Evolutionary conservation across 2,113 vertebrate species (phyloP), one percentile per base, ranked within the genome.

Genomic region (Phainopepla nitens): DNA sequence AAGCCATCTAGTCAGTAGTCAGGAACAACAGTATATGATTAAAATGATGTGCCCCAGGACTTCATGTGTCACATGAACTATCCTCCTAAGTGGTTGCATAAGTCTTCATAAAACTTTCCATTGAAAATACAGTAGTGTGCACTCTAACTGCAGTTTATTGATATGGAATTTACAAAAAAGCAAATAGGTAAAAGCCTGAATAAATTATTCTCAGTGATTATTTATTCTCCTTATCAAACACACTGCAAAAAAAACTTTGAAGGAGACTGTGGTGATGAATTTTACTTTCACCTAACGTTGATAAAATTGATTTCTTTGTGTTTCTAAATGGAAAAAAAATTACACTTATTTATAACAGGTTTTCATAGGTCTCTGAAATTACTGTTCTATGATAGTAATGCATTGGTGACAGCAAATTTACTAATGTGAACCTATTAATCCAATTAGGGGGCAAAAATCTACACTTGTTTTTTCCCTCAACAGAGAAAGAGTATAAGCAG

Each of bases 281-380:
- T 94, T 83, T 66, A 19, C 39, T 84, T 89, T 91, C 3, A 60
- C 64, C 33, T 81, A 73, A 39, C 17, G 49, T 29, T 61, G 45
- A 27, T 42, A 82, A 89, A 94, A 89, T 44, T 4, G 20, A 64
- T 89, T 89, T 92, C 18, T 79, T 90, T 90, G 44, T 87, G 36
- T 69, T 72, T 91, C 21, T 66, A 72, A 90, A 84, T 88, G 25
- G 36, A n/a, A 93, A 81, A 42, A 87, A 65, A 21, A 2, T 1
- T 6, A 13, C 15, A 50, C 12, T 75, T 84, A 69, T 39, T 80
- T 69, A 35, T 51, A 89, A 54, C 22, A 76, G 15, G 16, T 60
- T 90, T 96, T 96, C 33, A 24, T 18, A 68, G 21, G 42, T 82
- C 39, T 85, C 77, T 87, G 72, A 87, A 94, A 94, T 89, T 60